Conservation (phyloP, 2,797 vertebrate genomes). For the Acrocephalus scirpaceus region DNA sequence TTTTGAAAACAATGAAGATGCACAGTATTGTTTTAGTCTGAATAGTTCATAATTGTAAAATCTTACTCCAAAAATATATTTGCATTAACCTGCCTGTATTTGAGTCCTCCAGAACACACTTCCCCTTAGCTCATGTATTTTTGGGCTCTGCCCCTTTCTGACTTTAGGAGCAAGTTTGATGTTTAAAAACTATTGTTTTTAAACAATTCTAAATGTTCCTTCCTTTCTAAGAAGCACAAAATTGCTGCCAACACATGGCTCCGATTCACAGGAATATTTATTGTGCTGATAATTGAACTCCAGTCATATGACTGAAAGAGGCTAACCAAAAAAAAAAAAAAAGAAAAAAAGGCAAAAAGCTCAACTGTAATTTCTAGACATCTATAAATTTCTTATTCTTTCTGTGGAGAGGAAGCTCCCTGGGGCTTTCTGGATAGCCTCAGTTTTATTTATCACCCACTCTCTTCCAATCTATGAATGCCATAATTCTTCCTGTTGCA, state of each 20-base stretch:
- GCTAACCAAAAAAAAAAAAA: constrained; percentile 33
- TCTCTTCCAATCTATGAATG: constrained; percentile 68
- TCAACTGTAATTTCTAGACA: constrained; percentile 77
- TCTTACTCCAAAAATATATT: not conserved
- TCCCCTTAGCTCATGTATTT: not conserved
- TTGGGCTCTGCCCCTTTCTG: not conserved
- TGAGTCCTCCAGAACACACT: not conserved
- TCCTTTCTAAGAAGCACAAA: constrained; percentile 70
- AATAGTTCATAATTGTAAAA: constrained; percentile 41
- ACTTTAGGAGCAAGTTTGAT: constrained; percentile 12
- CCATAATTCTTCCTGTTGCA: constrained; percentile 60
- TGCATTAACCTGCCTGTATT: not conserved
- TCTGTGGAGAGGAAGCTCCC: constrained; percentile 66
- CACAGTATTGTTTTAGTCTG: not conserved
- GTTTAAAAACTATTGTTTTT: constrained; percentile 47
- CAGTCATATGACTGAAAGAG: constrained; percentile 69
- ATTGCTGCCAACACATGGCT: constrained; percentile 67
- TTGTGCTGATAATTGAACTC: constrained; percentile 77
- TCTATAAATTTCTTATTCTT: constrained; percentile 78
- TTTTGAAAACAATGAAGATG: constrained; percentile 62
- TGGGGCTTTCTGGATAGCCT: constrained; percentile 64
- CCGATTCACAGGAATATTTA: constrained; percentile 78
- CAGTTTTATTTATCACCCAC: constrained; percentile 69
- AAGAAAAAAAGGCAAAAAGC: constrained; percentile 64
- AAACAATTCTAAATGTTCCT: constrained; percentile 56